Percentiles rank a stretch among this genome's conserved stretches.
phyloP scores from a whole-genome alignment of 2,113 vertebrate species.

The Corythaeola cristata region DNA sequence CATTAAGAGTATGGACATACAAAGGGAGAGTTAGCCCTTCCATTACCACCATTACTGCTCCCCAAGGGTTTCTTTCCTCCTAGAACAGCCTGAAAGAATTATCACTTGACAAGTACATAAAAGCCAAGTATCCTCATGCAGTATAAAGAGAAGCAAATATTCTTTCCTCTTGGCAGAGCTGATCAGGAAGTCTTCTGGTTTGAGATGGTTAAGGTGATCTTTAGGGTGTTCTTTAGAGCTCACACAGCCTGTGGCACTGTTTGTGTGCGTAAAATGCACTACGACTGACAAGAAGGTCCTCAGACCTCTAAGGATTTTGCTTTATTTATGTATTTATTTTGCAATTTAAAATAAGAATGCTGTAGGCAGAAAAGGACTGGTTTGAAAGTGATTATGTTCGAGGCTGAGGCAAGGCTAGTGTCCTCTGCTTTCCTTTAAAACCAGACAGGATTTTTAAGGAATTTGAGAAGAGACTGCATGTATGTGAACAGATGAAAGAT shows the following conservation, averaged over 20 bases:
- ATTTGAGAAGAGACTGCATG: neutral
- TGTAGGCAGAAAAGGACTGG: neutral
- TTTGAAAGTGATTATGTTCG: neutral
- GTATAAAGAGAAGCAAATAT: neutral
- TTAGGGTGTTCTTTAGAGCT: neutral
- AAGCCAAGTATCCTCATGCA: neutral
- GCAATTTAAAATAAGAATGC: neutral
- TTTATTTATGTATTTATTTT: constrained; percentile 20
- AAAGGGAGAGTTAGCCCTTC: neutral
- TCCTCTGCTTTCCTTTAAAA: neutral
- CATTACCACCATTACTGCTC: neutral
- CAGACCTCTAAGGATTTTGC: neutral
- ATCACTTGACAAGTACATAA: neutral
- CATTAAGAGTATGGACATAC: accelerated
- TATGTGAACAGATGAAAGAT: neutral
- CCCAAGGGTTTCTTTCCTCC: neutral
- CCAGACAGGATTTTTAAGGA: neutral
- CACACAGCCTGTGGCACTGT: neutral
- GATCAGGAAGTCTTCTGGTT: neutral
- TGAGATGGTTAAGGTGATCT: neutral
- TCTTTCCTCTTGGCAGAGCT: neutral
- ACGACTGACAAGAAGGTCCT: neutral
- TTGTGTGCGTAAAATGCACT: neutral
- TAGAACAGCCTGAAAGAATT: neutral
- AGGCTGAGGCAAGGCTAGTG: neutral